phyloP scores from a whole-genome alignment of 2,888 invertebrate species.

The Ellobium chinense region DNA sequence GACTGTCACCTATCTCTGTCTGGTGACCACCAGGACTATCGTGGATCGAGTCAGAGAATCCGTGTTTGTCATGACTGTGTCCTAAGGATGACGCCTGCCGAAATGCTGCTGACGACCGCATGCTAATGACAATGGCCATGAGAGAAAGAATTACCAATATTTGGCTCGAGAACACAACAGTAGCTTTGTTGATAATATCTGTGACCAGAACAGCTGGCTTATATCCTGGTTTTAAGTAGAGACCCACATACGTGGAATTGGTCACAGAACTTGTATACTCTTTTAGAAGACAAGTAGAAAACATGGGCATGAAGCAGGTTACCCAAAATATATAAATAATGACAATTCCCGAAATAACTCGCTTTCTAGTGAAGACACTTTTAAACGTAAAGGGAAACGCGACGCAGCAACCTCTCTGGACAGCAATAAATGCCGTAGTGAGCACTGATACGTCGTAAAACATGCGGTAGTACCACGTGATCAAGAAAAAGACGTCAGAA shows the following conservation, averaged over 20 bases:
- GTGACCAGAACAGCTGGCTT: background rate
- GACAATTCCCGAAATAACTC: background rate
- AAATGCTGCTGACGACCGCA: no score
- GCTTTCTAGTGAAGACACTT: background rate
- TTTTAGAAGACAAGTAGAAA: background rate
- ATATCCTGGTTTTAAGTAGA: background rate
- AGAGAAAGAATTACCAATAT: background rate
- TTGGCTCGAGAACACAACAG: background rate
- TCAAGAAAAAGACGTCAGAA: no score
- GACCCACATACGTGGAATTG: background rate
- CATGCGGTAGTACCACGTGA: background rate
- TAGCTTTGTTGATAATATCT: background rate
- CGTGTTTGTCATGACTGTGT: no score
- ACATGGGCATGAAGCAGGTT: background rate
- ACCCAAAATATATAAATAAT: background rate
- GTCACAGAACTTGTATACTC: background rate
- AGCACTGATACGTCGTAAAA: background rate
- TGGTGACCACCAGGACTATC: no score
- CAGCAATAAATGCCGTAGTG: background rate
- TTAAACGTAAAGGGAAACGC: background rate
- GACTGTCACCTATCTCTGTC: no score
- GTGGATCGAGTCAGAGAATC: no score
- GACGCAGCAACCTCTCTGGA: background rate
- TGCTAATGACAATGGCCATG: background rate
- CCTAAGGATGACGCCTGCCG: no score